These are phyloP conservation scores for Aleiodes alternator DNA, from an alignment of 2,888 invertebrate species.

Conservation along the genomic window DNA sequence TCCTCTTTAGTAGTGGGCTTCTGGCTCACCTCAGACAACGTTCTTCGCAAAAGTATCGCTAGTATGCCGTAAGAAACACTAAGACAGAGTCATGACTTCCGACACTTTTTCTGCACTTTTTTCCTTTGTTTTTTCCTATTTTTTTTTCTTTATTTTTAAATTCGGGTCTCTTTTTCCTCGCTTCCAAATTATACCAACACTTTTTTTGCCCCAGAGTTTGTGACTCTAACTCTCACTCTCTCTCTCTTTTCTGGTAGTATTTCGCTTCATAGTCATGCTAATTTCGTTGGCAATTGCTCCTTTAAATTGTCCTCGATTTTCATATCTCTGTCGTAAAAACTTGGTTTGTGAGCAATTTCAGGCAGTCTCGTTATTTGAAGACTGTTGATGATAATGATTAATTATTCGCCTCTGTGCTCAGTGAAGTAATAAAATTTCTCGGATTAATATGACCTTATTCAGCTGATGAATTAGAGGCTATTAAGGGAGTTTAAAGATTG, in stretches of 20 bases:
- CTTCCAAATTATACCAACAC: slow-evolving; percentile 19
- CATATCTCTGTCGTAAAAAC: slow-evolving; percentile 34
- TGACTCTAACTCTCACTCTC: neutral
- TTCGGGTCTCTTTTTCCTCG: neutral
- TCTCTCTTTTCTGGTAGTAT: slow-evolving; percentile 6
- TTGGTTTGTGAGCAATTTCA: slow-evolving; percentile 15
- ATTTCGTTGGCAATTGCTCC: slow-evolving; percentile 30
- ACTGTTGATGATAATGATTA: slow-evolving; percentile 21
- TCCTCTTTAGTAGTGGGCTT: too few species aligned
- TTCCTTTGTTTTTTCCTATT: neutral
- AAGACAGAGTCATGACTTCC: slow-evolving; percentile 21
- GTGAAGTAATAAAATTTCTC: neutral
- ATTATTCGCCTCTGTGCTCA: slow-evolving; percentile 1
- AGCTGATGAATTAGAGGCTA: neutral
- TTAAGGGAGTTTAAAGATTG: neutral
- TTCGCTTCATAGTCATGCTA: slow-evolving; percentile 31
- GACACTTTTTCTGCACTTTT: slow-evolving; percentile 22
- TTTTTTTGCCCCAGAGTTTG: slow-evolving; percentile 17
- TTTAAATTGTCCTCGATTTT: slow-evolving; percentile 30
- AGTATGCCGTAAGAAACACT: slow-evolving; percentile 28
- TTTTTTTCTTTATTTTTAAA: too few species aligned
- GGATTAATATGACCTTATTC: neutral
- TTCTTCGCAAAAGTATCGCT: slow-evolving; percentile 28
- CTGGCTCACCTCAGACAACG: slow-evolving; percentile 34
- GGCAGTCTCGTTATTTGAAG: slow-evolving; percentile 25